Base-by-base conservation (phyloP, 1,140 invertebrate species). In the Plectus sambesii region DNA sequence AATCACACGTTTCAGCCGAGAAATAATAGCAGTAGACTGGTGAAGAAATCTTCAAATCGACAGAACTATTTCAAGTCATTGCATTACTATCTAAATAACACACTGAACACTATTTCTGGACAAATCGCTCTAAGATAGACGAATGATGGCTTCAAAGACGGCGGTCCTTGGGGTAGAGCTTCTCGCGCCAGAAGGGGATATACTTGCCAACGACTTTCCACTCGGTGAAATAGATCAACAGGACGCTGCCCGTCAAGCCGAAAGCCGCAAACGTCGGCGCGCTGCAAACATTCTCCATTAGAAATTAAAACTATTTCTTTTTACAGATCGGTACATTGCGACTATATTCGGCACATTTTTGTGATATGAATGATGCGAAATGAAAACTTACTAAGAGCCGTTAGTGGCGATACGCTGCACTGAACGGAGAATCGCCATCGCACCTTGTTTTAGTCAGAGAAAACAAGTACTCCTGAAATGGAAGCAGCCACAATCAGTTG, bases 181-280 rank as follows among this genome's bases (percentile, higher is more conserved):
- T 50, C 42, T 55, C 56, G n/a, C n/a, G n/a, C 59, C 59, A 61
- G 25, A 62, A 39, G 19, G 59, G 59, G 26, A 61, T 61, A 48
- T 62, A 60, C 51, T 62, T 42, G 26, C 59, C 59, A 30, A 61
- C 59, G 19, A 45, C 52, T 38, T 62, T 62, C 59, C 59, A 61
- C 22, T 61, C 59, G 42, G 50, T 62, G 51, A 61, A 55, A 47
- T 62, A 61, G 44, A 61, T 62, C n/a, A 52, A 53, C 47, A 61
- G 25, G 15, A 61, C 44, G 52, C 61, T 62, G 8, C 30, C 59
- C 17, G 59, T 51, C 29, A 30, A 51, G 29, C 59, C 59, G 22
- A 55, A 62, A 23, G 59, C 59, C 20, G 37, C 60, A 39, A 62
- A 61, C 8, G 35, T 25, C 22, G 36, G 37, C 48, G 47, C 55